Evolutionary conservation across 2,797 vertebrate genomes (phyloP).

Genomic region (Hirundo rustica): DNA sequence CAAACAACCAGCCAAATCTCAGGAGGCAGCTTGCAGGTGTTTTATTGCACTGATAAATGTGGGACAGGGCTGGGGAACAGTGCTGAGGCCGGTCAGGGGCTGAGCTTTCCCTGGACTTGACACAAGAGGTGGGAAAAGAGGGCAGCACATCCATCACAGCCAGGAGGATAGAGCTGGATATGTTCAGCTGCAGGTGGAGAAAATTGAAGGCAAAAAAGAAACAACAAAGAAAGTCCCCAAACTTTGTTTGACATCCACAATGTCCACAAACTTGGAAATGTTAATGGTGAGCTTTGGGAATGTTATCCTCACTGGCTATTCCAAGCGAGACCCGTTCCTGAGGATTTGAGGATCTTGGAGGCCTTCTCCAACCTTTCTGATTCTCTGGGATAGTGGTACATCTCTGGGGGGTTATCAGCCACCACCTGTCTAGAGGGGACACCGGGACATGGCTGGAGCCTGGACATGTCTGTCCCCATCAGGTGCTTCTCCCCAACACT

Average conservation of each 20-base stretch:
- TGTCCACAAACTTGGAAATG: neutral
- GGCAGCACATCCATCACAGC: neutral
- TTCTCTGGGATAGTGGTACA: neutral
- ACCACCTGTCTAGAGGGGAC: neutral
- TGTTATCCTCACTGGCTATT: neutral
- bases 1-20: neutral
- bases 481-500: neutral
- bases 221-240: neutral
- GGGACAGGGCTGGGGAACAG: neutral
- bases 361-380: neutral
- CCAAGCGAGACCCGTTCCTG: neutral
- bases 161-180: neutral
- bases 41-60: conserved; percentile 20
- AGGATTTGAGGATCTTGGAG: too few species aligned
- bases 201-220: accelerated
- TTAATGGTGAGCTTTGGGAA: neutral
- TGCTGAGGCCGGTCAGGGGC: neutral
- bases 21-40: neutral
- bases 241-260: neutral
- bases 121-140: neutral
- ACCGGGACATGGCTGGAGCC: accelerated
- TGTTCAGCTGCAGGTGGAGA: neutral
- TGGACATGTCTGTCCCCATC: accelerated
- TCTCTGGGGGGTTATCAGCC: neutral
- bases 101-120: neutral